Evolutionary conservation across 2,888 invertebrate species (phyloP), one percentile per base, ranked within the genome.

Genomic region (Amiota minor): DNA sequence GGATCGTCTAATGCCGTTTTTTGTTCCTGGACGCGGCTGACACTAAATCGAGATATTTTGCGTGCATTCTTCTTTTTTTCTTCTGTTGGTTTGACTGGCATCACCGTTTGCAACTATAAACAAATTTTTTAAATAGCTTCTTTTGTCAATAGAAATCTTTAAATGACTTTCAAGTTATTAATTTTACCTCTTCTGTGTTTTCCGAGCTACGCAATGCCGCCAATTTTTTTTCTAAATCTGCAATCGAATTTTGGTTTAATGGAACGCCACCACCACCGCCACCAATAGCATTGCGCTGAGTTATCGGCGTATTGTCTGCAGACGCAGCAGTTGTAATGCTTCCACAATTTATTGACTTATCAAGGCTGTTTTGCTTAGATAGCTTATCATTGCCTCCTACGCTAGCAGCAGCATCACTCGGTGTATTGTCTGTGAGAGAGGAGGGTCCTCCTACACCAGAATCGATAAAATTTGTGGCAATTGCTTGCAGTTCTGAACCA

Each of bases 151-250:
- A 2, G 16, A 67, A 62, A 62, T 1, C 56, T n/a, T 14, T 18
- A 20, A 59, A 14, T 50, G 8, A 18, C 9, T 20, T 20, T 18
- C 20, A 59, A 59, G 35, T 35, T 35, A 6, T 2, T 35, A 35
- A 35, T 35, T 35, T 71, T 69, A 84, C 87, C 81, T 88, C 87
- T 68, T 87, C 88, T 49, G 80, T 20, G 59, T 82, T 83, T 61
- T 88, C 88, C 10, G 78, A 74, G 76, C 82, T 85, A 71, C 92
- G 92, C 72, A 92, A 81, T 74, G 92, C 91, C 3, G 91, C 90
- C 72, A 93, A 86, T 79, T 92, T 92, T 72, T 92, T 92, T 77
- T 92, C 92, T 10, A 93, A 86, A 86, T 92, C 92, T 0, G 91
- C 92, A 70, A 92, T 80, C 1, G 88, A 88, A 69, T 77, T 88